Evolutionary conservation across 2,113 vertebrate species (phyloP).

Genomic region (Notarius quadriscutis): DNA sequence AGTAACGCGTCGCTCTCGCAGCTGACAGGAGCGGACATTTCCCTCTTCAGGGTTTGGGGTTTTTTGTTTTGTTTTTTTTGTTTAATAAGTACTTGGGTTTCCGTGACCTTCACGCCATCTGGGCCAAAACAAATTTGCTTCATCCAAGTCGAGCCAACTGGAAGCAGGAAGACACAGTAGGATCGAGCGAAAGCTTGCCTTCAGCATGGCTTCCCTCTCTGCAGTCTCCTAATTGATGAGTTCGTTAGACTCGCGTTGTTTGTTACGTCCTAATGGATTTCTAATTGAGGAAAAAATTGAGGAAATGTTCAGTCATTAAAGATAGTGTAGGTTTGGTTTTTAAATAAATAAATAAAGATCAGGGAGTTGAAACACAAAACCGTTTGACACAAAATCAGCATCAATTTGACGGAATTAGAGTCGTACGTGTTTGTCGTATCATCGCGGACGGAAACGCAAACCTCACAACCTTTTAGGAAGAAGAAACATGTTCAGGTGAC

Average conservation of each 20-base stretch:
- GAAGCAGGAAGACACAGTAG: not conserved
- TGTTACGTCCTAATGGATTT: slow-evolving; percentile 1
- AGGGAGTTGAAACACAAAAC: not conserved
- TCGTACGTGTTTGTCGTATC: not conserved
- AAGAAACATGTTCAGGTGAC: too few relatives aligned
- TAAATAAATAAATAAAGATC: not conserved
- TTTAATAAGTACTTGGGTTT: slow-evolving; percentile 9
- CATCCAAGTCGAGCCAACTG: slow-evolving; percentile 6
- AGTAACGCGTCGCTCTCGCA: slow-evolving; percentile 31
- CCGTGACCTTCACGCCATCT: slow-evolving; percentile 39
- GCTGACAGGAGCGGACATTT: slow-evolving; percentile 7
- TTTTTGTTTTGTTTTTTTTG: not conserved
- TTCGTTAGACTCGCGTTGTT: not conserved
- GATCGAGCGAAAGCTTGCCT: not conserved
- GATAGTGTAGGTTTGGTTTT: not conserved
- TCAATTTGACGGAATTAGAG: not conserved
- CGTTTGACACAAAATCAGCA: not conserved
- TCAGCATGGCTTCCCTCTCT: not conserved
- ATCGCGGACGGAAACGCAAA: not conserved
- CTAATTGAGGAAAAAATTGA: not conserved
- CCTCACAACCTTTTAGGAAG: not conserved
- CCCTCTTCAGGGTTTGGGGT: not conserved
- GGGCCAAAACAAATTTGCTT: slow-evolving; percentile 40
- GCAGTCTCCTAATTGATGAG: not conserved
- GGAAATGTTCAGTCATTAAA: slow-evolving; percentile 1